These are phyloP conservation scores for Trachelus iudaicus DNA, from an alignment of 2,888 invertebrate genomes.

Conservation along the genomic window DNA sequence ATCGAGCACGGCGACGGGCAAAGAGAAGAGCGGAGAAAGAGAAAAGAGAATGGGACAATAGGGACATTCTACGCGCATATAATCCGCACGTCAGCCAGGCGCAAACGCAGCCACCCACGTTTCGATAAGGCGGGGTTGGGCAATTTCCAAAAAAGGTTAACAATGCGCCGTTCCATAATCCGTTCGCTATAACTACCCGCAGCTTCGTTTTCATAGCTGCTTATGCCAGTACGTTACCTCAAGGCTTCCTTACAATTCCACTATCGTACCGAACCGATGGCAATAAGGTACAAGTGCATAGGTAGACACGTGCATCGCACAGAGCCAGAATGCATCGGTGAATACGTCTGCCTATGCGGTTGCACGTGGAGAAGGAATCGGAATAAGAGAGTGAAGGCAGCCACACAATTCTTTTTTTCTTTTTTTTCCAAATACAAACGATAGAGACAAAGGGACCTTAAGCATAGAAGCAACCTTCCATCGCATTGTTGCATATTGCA, in stretches of 20 bases:
- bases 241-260: not conserved
- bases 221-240: not conserved
- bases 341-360: not conserved
- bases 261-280: not conserved
- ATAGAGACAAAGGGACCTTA: slow-evolving; percentile 23
- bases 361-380: not conserved
- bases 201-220: not conserved
- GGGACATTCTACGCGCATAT: not conserved
- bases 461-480: slow-evolving; percentile 5
- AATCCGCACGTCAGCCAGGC: not conserved
- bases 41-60: not conserved
- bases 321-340: not conserved
- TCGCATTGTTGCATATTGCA: slow-evolving; percentile 61
- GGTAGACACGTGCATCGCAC: not conserved
- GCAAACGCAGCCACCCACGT: not conserved
- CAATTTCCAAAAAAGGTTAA: not conserved
- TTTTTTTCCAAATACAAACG: slow-evolving; percentile 4
- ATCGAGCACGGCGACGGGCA: not conserved
- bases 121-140: not conserved
- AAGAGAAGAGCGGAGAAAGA: not conserved
- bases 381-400: not conserved
- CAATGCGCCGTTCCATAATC: not conserved
- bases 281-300: not conserved
- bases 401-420: not conserved
- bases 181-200: not conserved